Evolutionary conservation across 2,888 invertebrate genomes (phyloP).

Genomic region (Amorpha juglandis): DNA sequence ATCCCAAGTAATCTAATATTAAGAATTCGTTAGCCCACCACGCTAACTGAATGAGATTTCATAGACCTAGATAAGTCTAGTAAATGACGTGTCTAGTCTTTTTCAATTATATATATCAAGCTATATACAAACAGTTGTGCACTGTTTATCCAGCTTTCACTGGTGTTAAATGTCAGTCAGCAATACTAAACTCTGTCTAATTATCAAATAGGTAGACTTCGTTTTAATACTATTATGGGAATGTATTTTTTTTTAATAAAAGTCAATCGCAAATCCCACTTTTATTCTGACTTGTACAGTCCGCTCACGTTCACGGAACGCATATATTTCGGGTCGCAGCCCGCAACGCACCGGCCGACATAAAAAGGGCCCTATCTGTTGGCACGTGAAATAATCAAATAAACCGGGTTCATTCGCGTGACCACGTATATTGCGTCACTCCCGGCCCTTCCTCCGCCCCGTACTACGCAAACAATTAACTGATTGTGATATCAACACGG

Average conservation of each 20-base stretch:
- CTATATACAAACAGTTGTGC: no score
- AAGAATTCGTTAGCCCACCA: no score
- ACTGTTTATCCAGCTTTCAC: no score
- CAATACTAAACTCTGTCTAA: no score
- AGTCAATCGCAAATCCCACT: neutral
- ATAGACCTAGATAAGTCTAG: no score
- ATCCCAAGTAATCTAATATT: no score
- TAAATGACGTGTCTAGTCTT: no score
- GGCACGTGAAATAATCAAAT: neutral
- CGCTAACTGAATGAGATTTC: no score
- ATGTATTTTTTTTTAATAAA: neutral
- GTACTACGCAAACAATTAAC: slow-evolving; percentile 15
- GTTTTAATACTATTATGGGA: no score
- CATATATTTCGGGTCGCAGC: neutral
- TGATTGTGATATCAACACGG: slow-evolving; percentile 5
- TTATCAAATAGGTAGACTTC: no score
- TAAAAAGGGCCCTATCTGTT: slow-evolving; percentile 14
- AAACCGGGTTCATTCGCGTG: slow-evolving; percentile 1
- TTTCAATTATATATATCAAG: no score
- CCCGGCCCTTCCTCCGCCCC: neutral
- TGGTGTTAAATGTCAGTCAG: no score
- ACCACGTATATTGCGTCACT: slow-evolving; percentile 23
- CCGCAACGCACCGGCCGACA: neutral
- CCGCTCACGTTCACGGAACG: neutral
- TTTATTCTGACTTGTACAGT: neutral